Evolutionary conservation across 2,797 vertebrate species (phyloP), one percentile per base, ranked within the genome.

Genomic region (Rhynchotus rufescens): DNA sequence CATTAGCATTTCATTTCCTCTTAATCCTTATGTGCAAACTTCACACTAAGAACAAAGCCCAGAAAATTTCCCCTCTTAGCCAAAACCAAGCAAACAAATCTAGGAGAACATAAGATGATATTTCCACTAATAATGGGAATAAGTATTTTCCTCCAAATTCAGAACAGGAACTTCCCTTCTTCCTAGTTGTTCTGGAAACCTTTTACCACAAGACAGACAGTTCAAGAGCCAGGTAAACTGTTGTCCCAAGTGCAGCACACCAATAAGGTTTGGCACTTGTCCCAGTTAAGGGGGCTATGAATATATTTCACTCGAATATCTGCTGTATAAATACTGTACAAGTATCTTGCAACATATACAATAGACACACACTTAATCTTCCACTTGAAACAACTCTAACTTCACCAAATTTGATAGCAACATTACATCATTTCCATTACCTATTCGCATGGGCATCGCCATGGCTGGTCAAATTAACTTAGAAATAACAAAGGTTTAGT

Each of bases 1-100:
- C 42, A 68, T 89, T 13, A 68, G 57, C 16, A 82, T 82, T 90
- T 60, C 13, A 16, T 88, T 91, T 86, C 61, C 68, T 84, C n/a
- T 51, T 80, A 90, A 71, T 61, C 52, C 32, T 84, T 84, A 45
- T 71, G 73, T 77, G 67, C 26, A 88, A 84, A 80, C 32, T 52
- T 82, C 21, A 30, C 36, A 21, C 61, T 77, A 80, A n/a, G 49
- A 84, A 82, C 7, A 56, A 82, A 56, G 30, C 10, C 57, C 30
- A 86, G 81, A 84, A 89, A 51, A 26, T 57, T 52, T 34, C 45
- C 54, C 36, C 36, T 44, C 6, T 60, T 40, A 73, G 32, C 38
- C 44, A 78, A 45, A 71, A 83, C 36, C 25, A 59, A 65, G 17
- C 74, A 68, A 75, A 72, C n/a, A 80, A 30, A 90, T 32, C 38